Evolutionary conservation across 2,797 vertebrate genomes (phyloP), one percentile per base, ranked within the genome.

Genomic region (Thunnus albacares): DNA sequence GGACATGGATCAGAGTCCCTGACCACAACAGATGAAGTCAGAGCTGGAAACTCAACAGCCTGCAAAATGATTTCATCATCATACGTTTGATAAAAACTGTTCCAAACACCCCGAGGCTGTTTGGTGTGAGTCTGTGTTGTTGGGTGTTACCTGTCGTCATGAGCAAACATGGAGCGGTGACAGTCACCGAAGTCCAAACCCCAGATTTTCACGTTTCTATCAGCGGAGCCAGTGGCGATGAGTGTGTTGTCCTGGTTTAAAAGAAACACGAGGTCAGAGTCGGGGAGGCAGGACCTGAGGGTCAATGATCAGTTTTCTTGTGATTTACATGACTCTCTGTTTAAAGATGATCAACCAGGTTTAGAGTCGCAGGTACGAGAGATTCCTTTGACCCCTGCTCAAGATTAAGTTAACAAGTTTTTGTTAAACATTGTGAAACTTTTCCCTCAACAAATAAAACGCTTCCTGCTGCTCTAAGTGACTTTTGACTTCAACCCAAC

Each of bases 121-220:
- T 62, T n/a, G n/a, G 7, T 61, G 30, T 64, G 69, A 51, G 18
- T 17, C 60, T 0, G 26, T 3, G 56, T 55, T 13, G 56, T 2
- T 1, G 66, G 57, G 5, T 3, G 60, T 62, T 74, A 99, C 98
- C 98, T 99, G 97, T 99, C 98, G 2, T 99, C 97, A 1, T 99
- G 98, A 49, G 97, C 98, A 81, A 99, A 99, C 89, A 99, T 96
- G 61, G 98, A 99, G 55, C 96, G 96, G 87, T 99, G 98, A 83
- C 98, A 99, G 90, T 99, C 98, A 8, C 98, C 98, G 1, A 99
- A 99, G 90, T 99, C 98, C 93, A 99, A 85, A 61, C 98, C 98
- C 98, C 98, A 99, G 76, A 99, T 96, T 91, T 99, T 99, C 86
- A 99, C 97, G 18, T 98, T 99, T 60, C 98, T 96, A 90, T 99